phyloP scores from a whole-genome alignment of 2,113 vertebrate species.

The Phylloscopus whistleri region DNA sequence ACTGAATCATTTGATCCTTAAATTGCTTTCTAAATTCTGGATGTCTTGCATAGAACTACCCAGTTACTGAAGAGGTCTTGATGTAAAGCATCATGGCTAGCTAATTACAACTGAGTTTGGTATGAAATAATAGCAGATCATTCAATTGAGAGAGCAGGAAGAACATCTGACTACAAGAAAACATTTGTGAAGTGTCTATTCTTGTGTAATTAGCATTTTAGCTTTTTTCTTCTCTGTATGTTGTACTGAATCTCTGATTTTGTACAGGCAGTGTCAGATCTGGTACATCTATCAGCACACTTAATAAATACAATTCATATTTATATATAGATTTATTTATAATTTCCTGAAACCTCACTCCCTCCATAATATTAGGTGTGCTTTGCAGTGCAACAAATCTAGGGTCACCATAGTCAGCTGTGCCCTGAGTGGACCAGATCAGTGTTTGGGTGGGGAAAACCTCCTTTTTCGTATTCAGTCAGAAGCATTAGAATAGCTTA shows the following conservation, averaged over 20 bases:
- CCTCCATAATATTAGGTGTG: neutral
- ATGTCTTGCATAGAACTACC: neutral
- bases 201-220: neutral
- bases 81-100: neutral
- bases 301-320: neutral
- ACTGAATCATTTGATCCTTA: conserved; percentile 18
- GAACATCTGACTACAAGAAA: neutral
- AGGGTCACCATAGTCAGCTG: neutral
- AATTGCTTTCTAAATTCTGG: conserved; percentile 28
- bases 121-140: neutral
- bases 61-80: neutral
- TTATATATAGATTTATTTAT: neutral
- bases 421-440: neutral
- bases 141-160: neutral
- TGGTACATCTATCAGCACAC: neutral
- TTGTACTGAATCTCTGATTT: neutral
- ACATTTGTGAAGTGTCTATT: neutral
- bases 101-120: neutral
- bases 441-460: conserved; percentile 24
- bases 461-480: neutral
- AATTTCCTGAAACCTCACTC: neutral
- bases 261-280: neutral
- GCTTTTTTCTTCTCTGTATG: neutral
- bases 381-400: neutral
- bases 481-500: conserved; percentile 8